These are phyloP conservation scores for Rhinogobius similis DNA, from an alignment of 2,113 vertebrate species.

Conservation along the genomic window DNA sequence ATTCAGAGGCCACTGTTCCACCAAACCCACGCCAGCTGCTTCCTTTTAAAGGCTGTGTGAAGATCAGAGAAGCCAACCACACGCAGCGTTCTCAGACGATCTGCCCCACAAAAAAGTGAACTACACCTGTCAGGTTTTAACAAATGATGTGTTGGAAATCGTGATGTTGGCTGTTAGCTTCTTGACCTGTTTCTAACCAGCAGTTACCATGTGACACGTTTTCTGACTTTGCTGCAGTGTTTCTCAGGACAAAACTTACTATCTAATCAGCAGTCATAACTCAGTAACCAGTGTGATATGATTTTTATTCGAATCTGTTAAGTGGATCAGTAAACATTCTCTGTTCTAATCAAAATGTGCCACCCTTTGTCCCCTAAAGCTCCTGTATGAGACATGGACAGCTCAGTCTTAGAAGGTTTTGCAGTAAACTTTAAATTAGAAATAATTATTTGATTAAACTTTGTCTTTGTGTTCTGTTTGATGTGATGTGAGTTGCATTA, in stretches of 20 bases:
- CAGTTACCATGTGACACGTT: not conserved
- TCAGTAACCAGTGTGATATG: too few species aligned
- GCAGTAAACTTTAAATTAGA: too few species aligned
- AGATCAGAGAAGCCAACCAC: conserved; percentile 2
- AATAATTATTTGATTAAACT: too few species aligned
- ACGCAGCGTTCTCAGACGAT: not conserved
- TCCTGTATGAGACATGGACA: not conserved
- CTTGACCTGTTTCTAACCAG: not conserved
- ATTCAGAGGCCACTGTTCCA: conserved; percentile 47
- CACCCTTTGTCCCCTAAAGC: not conserved
- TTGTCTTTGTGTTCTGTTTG: too few species aligned
- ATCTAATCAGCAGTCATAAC: not conserved
- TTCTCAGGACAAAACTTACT: not conserved
- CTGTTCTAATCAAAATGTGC: not conserved
- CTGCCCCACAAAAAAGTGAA: not conserved
- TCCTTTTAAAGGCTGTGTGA: conserved; percentile 19
- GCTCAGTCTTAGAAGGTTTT: not conserved
- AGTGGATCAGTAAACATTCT: not conserved
- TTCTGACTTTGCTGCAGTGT: not conserved
- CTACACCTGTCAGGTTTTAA: not conserved
- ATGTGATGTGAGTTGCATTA: not conserved
- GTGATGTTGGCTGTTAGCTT: not conserved
- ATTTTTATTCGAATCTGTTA: not conserved
- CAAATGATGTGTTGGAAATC: not conserved
- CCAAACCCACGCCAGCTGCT: conserved; percentile 11